phyloP scores from a whole-genome alignment of 2,113 vertebrate genomes.

The Gadus chalcogrammus region DNA sequence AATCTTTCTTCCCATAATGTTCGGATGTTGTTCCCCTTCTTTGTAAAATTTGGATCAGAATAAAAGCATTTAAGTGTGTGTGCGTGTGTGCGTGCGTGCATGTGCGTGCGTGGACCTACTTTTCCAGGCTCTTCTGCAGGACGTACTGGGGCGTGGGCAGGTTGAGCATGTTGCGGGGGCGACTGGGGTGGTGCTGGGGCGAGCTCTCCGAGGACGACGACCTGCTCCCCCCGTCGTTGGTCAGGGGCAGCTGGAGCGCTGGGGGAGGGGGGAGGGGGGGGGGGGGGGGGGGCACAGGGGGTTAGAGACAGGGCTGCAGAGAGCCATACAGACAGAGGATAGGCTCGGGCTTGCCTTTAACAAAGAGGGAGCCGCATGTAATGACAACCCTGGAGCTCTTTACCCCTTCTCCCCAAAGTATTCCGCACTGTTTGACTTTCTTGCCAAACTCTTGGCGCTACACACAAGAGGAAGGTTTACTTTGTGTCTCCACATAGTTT shows the following conservation, averaged over 20 bases:
- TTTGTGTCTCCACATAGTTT: too few relatives aligned
- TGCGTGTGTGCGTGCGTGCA: background rate
- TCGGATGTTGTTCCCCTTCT: too few relatives aligned
- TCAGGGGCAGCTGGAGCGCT: constrained; percentile 88
- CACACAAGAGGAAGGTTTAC: too few relatives aligned
- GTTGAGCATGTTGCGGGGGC: constrained; percentile 83
- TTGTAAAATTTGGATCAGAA: too few relatives aligned
- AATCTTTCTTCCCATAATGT: too few relatives aligned
- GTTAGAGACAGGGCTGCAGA: constrained; percentile 18
- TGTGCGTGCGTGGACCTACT: constrained; percentile 64
- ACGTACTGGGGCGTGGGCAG: constrained; percentile 78
- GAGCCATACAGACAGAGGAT: background rate
- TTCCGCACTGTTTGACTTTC: too few relatives aligned
- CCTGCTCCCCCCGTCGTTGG: constrained; percentile 85
- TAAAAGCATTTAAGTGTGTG: too few relatives aligned
- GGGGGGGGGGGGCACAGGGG: background rate
- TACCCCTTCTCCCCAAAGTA: too few relatives aligned
- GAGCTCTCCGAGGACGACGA: constrained; percentile 85
- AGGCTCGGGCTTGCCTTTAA: too few relatives aligned
- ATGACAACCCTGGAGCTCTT: too few relatives aligned
- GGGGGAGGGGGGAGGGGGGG: background rate
- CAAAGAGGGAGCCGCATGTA: too few relatives aligned
- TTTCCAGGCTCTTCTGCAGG: constrained; percentile 85
- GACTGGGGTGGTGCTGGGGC: constrained; percentile 83
- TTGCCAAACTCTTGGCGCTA: too few relatives aligned